Base-by-base conservation (phyloP, 2,888 invertebrate species). In the Drosophila algonquin region DNA sequence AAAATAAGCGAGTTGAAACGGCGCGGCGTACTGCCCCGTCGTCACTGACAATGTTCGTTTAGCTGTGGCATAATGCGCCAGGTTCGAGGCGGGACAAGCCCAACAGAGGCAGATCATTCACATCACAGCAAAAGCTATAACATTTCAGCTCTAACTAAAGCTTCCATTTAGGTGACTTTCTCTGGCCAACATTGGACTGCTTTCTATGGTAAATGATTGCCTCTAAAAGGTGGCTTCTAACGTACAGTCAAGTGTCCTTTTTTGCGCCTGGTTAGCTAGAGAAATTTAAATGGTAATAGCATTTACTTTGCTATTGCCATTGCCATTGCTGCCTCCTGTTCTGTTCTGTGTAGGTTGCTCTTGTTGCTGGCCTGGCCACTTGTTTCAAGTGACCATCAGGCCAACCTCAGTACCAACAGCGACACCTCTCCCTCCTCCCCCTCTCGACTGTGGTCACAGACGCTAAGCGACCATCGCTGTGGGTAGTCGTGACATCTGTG, bases 221-320 rank as follows among this genome's bases (percentile, higher is more conserved):
- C 27, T 47, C 65, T 58, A 62, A 75, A 61, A 65, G 71, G 81
- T 81, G 63, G 61, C 63, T 62, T 51, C 59, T 51, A 61, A 59
- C 63, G 67, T 53, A 69, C 79, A 72, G 55, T 80, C 55, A 60
- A 80, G 80, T 73, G 80, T 69, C 73, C 81, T 81, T 80, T 77
- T 75, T 73, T 81, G 73, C 80, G 85, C 85, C 86, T 80, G 80
- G 86, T 80, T 80, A 80, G 79, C 73, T 79, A 68, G 65, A 76
- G 77, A 81, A 85, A 80, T 85, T 85, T 80, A 80, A 80, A 80
- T 80, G 80, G 82, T 80, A 80, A 80, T 81, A 70, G 80, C 80
- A 62, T 73, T 80, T 81, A 79, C 86, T 85, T 80, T 76, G 64
- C 73, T 69, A 79, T 78, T 77, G 65, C 81, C 59, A 69, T 63